Conservation (phyloP, 2,113 vertebrate genomes). For the Todiramphus chloris region DNA sequence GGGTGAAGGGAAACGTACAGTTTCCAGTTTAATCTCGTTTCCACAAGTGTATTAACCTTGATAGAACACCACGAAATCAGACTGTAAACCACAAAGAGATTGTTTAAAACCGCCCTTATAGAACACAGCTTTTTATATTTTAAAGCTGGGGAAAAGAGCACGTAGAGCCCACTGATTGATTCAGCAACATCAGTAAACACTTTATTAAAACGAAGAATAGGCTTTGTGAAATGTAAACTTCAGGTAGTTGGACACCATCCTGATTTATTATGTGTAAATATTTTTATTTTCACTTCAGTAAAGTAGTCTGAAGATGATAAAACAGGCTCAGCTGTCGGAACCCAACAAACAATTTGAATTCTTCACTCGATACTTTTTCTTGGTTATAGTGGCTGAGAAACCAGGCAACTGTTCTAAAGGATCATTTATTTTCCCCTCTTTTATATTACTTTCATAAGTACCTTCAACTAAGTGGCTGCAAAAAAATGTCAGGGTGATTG, state of each 20-base stretch:
- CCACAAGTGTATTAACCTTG: background rate
- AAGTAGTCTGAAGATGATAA: background rate
- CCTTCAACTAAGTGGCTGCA: background rate
- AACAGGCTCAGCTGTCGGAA: background rate
- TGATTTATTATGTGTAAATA: background rate
- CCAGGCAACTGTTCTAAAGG: background rate
- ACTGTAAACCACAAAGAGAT: background rate
- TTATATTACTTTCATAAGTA: background rate
- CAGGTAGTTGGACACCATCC: background rate
- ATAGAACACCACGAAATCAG: background rate
- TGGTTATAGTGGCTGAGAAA: background rate
- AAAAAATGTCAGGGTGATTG: background rate
- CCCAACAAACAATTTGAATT: background rate
- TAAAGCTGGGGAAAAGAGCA: background rate
- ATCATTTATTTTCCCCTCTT: background rate
- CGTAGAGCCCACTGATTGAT: background rate
- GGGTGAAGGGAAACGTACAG: background rate
- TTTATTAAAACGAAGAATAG: background rate
- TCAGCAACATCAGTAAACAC: background rate
- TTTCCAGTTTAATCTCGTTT: background rate
- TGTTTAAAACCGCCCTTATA: background rate
- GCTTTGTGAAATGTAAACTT: background rate
- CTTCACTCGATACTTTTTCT: rapidly evolving
- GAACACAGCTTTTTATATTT: background rate
- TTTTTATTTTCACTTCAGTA: background rate